Evolutionary conservation across 2,113 vertebrate genomes (phyloP).

Genomic region (Pseudolaguvia tuberculata): DNA sequence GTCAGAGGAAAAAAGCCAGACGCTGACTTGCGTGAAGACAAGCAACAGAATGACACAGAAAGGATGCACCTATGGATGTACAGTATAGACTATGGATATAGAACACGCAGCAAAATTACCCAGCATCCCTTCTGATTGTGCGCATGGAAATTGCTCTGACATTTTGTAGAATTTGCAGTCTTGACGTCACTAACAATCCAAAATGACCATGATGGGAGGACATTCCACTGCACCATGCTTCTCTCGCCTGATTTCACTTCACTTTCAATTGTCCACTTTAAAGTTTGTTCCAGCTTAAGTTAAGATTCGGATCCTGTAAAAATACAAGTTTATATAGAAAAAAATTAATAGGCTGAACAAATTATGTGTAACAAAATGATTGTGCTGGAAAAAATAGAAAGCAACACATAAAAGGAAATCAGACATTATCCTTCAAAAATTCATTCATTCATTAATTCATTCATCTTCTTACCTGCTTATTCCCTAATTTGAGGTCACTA

Average conservation of each 20-base stretch:
- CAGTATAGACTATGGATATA: slow-evolving; percentile 29
- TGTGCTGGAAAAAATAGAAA: background rate
- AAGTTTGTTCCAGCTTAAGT: background rate
- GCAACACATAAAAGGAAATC: background rate
- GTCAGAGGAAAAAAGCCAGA: slow-evolving; percentile 44
- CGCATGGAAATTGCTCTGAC: slow-evolving; percentile 54
- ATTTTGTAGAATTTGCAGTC: slow-evolving; percentile 44
- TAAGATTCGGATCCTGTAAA: background rate
- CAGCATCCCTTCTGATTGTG: slow-evolving; percentile 40
- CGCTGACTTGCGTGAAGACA: background rate
- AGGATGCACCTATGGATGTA: slow-evolving; percentile 39
- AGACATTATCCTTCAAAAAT: too few relatives aligned
- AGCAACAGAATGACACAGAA: slow-evolving; percentile 3
- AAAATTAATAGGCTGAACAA: too few relatives aligned
- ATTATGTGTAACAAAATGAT: background rate
- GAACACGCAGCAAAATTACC: slow-evolving; percentile 42
- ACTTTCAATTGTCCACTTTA: slow-evolving; percentile 3
- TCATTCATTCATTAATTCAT: too few relatives aligned
- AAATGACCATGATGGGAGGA: slow-evolving; percentile 43
- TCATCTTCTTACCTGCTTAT: too few relatives aligned
- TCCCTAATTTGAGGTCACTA: too few relatives aligned
- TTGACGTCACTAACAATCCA: slow-evolving; percentile 41
- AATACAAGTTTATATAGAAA: background rate
- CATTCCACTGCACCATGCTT: background rate
- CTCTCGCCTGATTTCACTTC: slow-evolving; percentile 19